Evolutionary conservation across 2,113 vertebrate species (phyloP).

Genomic region (Electrona antarctica): DNA sequence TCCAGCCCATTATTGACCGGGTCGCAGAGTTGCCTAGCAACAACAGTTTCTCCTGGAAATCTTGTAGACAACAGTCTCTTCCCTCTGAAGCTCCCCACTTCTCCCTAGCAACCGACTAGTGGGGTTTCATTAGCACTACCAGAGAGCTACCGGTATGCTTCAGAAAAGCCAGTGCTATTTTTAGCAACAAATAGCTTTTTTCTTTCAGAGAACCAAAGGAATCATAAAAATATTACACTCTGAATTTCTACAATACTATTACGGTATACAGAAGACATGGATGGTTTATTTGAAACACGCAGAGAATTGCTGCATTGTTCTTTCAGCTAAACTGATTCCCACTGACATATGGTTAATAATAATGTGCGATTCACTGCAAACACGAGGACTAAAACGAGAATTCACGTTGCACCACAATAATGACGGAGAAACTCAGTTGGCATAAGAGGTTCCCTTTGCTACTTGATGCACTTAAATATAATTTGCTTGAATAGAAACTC

Average conservation of each 20-base stretch:
- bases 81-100: slow-evolving; percentile 47
- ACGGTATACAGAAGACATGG: neutral
- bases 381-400: slow-evolving; percentile 18
- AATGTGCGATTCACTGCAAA: neutral
- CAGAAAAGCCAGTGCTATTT: slow-evolving; percentile 55
- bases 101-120: slow-evolving; percentile 66
- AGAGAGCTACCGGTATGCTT: slow-evolving; percentile 8
- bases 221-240: neutral
- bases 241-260: neutral
- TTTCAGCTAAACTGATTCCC: neutral
- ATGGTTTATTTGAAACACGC: neutral
- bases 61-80: slow-evolving; percentile 60
- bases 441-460: slow-evolving; percentile 31
- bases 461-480: slow-evolving; percentile 18
- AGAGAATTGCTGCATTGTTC: neutral
- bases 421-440: slow-evolving; percentile 41
- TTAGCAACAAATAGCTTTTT: slow-evolving; percentile 42
- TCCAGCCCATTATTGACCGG: slow-evolving; percentile 69
- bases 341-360: neutral
- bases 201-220: slow-evolving; percentile 1
- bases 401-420: slow-evolving; percentile 34
- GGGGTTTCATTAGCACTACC: slow-evolving; percentile 41
- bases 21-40: slow-evolving; percentile 76
- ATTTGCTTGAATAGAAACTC: slow-evolving; percentile 30
- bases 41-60: slow-evolving; percentile 48